Evolutionary conservation across 1,140 invertebrate species (phyloP).

Genomic region (Leptinotarsa undecemlineata): DNA sequence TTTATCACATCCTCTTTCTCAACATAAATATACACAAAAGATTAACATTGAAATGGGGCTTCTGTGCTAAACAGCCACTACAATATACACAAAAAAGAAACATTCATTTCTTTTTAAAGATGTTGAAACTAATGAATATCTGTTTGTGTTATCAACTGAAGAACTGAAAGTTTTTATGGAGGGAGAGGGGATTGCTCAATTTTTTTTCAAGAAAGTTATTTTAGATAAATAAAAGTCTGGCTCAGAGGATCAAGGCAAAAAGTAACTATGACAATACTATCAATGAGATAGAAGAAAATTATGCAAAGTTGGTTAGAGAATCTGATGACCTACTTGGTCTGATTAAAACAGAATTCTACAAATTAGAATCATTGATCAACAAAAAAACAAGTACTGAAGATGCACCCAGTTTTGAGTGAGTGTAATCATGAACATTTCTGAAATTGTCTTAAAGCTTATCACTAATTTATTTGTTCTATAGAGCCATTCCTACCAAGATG

Average conservation of each 20-base stretch:
- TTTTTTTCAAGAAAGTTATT: slow-evolving; percentile 13
- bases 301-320: slow-evolving; percentile 38
- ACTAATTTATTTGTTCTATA: no score
- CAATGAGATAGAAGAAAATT: slow-evolving; percentile 42
- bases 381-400: slow-evolving; percentile 45
- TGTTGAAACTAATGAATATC: neutral
- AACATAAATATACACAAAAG: no score
- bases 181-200: no score
- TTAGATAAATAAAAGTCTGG: slow-evolving; percentile 47
- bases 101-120: neutral
- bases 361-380: slow-evolving; percentile 44
- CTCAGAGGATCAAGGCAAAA: slow-evolving; percentile 42
- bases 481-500: no score
- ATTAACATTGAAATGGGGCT: no score
- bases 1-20: no score
- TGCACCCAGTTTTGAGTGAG: slow-evolving; percentile 18
- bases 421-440: no score
- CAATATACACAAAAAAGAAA: no score
- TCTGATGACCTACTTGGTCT: slow-evolving; percentile 35
- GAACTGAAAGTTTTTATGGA: no score
- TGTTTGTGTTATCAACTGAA: no score
- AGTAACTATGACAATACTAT: slow-evolving; percentile 44
- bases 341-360: slow-evolving; percentile 33
- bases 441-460: no score
- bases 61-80: no score